Conservation (phyloP, 2,797 vertebrate species). For the Sebastes wilsoni region DNA sequence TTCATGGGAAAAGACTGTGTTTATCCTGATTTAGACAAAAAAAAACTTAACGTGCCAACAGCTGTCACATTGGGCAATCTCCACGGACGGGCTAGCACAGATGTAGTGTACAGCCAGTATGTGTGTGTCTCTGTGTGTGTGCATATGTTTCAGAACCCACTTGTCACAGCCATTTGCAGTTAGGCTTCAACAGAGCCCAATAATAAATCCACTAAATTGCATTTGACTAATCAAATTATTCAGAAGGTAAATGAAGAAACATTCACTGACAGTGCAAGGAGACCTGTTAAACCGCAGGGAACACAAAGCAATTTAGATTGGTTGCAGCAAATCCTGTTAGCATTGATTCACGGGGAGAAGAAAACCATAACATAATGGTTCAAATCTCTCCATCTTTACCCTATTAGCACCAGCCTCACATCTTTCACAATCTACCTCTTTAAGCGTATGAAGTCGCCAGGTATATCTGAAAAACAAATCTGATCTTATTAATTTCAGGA, state of each 20-base stretch:
- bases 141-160: constrained; percentile 33
- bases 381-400: constrained; percentile 1
- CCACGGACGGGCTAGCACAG: constrained; percentile 42
- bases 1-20: constrained; percentile 69
- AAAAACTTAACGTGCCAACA: constrained; percentile 60
- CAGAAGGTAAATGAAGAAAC: constrained; percentile 33
- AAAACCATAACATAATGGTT: constrained; percentile 1
- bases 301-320: constrained; percentile 3
- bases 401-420: neutral
- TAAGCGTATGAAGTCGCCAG: neutral
- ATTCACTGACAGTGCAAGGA: constrained; percentile 1
- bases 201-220: constrained; percentile 49
- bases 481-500: neutral
- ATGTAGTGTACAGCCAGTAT: constrained; percentile 22
- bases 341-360: neutral
- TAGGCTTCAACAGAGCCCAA: constrained; percentile 21
- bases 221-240: constrained; percentile 44
- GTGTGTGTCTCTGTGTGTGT: neutral
- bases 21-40: constrained; percentile 45
- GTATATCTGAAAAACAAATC: neutral
- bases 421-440: neutral
- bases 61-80: constrained; percentile 55
- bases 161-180: constrained; percentile 27
- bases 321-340: constrained; percentile 9
- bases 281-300: neutral